Conservation (phyloP, 2,888 invertebrate genomes). For the Spilosoma lubricipeda region DNA sequence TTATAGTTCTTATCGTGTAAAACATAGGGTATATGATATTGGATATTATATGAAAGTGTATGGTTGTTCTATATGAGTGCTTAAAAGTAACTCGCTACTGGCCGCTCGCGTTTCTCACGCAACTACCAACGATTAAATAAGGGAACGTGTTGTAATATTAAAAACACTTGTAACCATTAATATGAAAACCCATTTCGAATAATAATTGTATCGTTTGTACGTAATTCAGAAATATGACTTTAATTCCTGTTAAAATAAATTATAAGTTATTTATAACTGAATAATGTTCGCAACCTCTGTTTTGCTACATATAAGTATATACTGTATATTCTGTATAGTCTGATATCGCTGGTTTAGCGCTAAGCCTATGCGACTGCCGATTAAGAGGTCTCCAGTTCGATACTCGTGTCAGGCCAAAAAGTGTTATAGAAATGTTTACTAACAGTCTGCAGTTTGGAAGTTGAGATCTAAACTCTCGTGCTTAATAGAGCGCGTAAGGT, state of each 20-base stretch:
- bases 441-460: too few relatives aligned
- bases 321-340: background rate
- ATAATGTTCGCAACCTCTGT: slow-evolving; percentile 55
- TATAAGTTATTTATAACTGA: slow-evolving; percentile 37
- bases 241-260: slow-evolving; percentile 31
- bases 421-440: too few relatives aligned
- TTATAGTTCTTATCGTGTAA: slow-evolving; percentile 53
- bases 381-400: too few relatives aligned
- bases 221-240: slow-evolving; percentile 54
- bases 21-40: slow-evolving; percentile 33
- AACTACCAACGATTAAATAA: slow-evolving; percentile 80
- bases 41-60: slow-evolving; percentile 35
- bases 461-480: too few relatives aligned
- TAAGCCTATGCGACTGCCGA: too few relatives aligned
- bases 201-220: slow-evolving; percentile 56
- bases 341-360: too few relatives aligned
- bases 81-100: slow-evolving; percentile 77
- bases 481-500: too few relatives aligned
- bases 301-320: slow-evolving; percentile 10
- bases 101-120: slow-evolving; percentile 84
- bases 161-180: slow-evolving; percentile 71
- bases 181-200: slow-evolving; percentile 60
- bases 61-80: slow-evolving; percentile 56
- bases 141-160: slow-evolving; percentile 75
- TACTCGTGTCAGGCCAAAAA: too few relatives aligned